Evolutionary conservation across 2,113 vertebrate species (phyloP), one percentile per base, ranked within the genome.

Genomic region (Dissostichus mawsoni): DNA sequence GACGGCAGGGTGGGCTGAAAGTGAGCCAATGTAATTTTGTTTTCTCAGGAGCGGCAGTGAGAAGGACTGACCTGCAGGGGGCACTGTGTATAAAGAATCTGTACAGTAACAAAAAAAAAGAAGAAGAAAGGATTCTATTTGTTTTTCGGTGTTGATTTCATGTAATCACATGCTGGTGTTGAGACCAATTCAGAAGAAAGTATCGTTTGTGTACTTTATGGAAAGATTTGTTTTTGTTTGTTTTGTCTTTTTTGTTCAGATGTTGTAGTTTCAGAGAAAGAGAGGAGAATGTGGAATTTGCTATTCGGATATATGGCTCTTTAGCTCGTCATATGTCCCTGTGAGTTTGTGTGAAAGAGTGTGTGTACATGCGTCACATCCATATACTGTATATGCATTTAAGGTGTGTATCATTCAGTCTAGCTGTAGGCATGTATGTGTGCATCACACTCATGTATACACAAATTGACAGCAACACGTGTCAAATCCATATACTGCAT

Each of bases 31-130:
- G 85, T 84, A 69, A 91, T 87, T 95, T 90, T 78, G 5, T 96
- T 97, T 97, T 97, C 98, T 99, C 98, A 99, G 98, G 98, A 99
- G 97, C 95, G 96, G 96, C 96, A 93, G 96, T 96, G 96, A 95
- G 95, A 92, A 81, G 93, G 96, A 95, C 96, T 92, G 86, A 96
- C 95, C 96, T 91, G 94, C 94, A 95, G 95, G 92, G 95, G 95
- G 95, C 96, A 94, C 95, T 96, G 96, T 96, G 96, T 97, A 96
- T 92, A 97, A 96, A 96, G 94, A 89, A 90, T 73, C 79, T 93
- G 92, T 94, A 92, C 88, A 93, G 89, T 85, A 89, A 92, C 82
- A 89, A 91, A 90, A 18, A 47, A 16, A 66, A 73, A 36, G 13
- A 67, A 74, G 12, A 78, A 73, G 44, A 97, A 96, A 83, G 83